Base-by-base conservation (phyloP, 2,113 vertebrate genomes). In the Corythaeola cristata region DNA sequence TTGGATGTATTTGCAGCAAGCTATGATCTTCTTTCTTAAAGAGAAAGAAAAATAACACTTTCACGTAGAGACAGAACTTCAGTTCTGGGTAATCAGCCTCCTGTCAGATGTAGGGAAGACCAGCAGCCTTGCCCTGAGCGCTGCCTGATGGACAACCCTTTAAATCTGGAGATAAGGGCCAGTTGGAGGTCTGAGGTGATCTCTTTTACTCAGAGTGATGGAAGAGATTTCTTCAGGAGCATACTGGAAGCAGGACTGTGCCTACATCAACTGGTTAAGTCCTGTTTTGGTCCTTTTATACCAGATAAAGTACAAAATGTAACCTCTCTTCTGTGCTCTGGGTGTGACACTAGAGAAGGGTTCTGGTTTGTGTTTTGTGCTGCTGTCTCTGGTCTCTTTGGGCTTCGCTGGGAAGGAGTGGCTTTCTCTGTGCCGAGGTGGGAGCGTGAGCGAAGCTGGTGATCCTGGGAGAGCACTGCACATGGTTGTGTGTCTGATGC, bases 301-400 rank as follows among this genome's bases (percentile, higher is more conserved):
- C 3, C 2, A 21, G 15, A 5, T 52, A 11, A 63, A 72, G 22
- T n/a, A 32, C 12, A 27, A 68, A 75, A 55, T 69, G 6, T 19
- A 8, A 19, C 9, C 0, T 77, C 73, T 45, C 0, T 12, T 62
- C 15, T 0, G 0, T 39, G 20, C 21, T 71, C 10, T 2, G 3
- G 23, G 44, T 12, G 2, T 69, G n/a, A 17, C 1, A 0, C 4
- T 4, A 3, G 37, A 16, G 35, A 62, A 72, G 12, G 20, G 13
- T 27, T 16, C 2, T 41, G 33, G 32, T 6, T 77, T 0, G 1
- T 20, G 35, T 18, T 64, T 64, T 2, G 0, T 20, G 45, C 5
- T 85, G 66, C 27, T 58, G 28, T 66, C 19, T 68, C 14, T 30
- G 44, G 16, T 37, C 8, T 82, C 17, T 68, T 7, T 33, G 30